Conservation (phyloP, 2,113 vertebrate genomes). For the Microcebus ravelobensis region DNA sequence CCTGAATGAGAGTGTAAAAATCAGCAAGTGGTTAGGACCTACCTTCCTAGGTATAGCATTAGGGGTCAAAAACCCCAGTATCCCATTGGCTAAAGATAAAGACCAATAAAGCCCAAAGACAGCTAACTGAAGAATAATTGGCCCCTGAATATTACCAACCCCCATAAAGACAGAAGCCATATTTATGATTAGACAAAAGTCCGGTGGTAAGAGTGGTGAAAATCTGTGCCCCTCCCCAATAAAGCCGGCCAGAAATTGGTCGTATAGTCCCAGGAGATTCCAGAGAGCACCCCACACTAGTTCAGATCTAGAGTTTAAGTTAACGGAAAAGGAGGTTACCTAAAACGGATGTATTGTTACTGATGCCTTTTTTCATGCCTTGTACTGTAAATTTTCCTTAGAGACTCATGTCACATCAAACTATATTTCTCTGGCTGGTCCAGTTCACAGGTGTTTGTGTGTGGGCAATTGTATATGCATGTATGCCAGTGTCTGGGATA, state of each 20-base stretch:
- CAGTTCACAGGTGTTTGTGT: not conserved
- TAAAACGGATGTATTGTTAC: not conserved
- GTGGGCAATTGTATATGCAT: not conserved
- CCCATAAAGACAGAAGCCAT: not conserved
- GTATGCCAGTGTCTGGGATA: not conserved
- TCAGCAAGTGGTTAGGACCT: not conserved
- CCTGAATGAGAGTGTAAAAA: not conserved
- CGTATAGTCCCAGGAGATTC: not conserved
- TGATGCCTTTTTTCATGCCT: not conserved
- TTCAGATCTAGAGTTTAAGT: not conserved
- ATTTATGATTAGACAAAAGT: not conserved
- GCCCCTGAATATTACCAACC: not conserved
- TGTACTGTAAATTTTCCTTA: not conserved
- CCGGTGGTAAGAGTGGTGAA: not conserved
- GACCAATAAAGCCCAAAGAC: not conserved
- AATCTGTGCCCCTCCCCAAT: not conserved
- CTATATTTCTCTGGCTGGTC: constrained; percentile 4
- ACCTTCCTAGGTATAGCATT: not conserved
- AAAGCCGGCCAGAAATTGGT: not conserved
- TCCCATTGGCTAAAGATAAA: not conserved
- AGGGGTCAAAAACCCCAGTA: not conserved
- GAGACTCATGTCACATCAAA: not conserved
- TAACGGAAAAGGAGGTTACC: not conserved
- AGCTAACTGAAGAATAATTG: not conserved
- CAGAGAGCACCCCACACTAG: not conserved